Evolutionary conservation across 2,888 invertebrate species (phyloP), one percentile per base, ranked within the genome.

Genomic region (Muschampia plurimacula): DNA sequence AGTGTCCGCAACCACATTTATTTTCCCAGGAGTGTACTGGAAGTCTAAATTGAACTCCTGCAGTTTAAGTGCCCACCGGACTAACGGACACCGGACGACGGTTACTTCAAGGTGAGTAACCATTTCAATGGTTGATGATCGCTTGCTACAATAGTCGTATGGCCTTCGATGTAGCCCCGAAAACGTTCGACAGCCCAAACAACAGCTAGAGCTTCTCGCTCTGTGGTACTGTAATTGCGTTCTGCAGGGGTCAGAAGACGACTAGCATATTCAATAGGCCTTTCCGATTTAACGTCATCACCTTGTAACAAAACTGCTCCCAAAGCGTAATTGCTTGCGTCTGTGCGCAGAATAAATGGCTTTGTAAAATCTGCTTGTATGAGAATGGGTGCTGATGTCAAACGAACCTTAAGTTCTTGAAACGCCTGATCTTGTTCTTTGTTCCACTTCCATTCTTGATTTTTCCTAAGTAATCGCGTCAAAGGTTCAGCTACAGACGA

Each of bases 361-460:
- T 39, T n/a, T 1, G 9, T 62, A 62, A 15, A 62, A 62, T 62
- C 60, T 1, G 60, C 39, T 9, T 60, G 60, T 13, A 39, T 36
- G 15, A 60, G 60, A n/a, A 60, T 60, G 9, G 60, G 60, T 39
- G 60, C 60, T 15, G 60, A 60, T 8, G 60, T 36, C 2, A 60
- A 15, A 39, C 36, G 39, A n/a, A n/a, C n/a, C 9, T 60, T 60
- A n/a, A 60, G 60, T 15, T 60, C 60, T 9, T 60, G 36, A 60
- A 60, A 60, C 2, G 60, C 60, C 13, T 39, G 13, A 60, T n/a
- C 39, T 15, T 60, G 60, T 32, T 60, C 60, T 9, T 7, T 8
- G 8, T n/a, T 2, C 60, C 60, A 60, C n/a, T 32, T 36, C 60
- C 60, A 60, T 8, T 13, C n/a, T 9, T 60, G 36, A 39, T 60